Conservation (phyloP, 1,140 invertebrate species). For the Eumeta japonica region DNA sequence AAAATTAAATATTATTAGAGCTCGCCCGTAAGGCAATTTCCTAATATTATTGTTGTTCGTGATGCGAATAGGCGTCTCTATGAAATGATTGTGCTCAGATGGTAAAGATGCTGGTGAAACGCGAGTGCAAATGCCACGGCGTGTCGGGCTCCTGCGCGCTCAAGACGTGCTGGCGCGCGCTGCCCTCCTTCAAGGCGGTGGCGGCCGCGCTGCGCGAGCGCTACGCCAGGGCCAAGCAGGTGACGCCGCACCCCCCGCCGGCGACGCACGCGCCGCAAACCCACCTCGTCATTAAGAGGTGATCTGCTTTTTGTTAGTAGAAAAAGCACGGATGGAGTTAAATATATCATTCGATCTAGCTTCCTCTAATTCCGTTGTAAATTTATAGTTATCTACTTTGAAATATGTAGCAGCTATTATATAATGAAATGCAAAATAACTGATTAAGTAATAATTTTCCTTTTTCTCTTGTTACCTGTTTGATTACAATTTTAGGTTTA, state of each 20-base stretch:
- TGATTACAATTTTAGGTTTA: too few species aligned
- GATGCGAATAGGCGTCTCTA: neutral
- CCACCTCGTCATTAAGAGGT: constrained; percentile 54
- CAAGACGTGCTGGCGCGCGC: constrained; percentile 90
- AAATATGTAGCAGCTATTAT: too few species aligned
- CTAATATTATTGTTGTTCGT: too few species aligned
- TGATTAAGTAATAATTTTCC: too few species aligned
- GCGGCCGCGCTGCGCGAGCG: constrained; percentile 81
- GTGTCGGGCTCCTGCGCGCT: constrained; percentile 93
- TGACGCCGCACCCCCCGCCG: constrained; percentile 59
- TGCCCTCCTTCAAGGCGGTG: constrained; percentile 81
- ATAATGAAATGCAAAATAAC: too few species aligned
- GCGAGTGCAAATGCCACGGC: constrained; percentile 94
- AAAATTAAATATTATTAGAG: too few species aligned
- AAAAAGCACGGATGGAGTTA: constrained; percentile 9
- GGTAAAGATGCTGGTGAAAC: constrained; percentile 76
- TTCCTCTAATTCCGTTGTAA: too few species aligned
- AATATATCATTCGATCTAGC: constrained; percentile 11
- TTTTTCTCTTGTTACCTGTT: too few species aligned
- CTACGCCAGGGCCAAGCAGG: constrained; percentile 78
- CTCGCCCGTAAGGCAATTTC: too few species aligned
- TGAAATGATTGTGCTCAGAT: constrained; percentile 62
- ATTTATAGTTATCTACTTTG: too few species aligned
- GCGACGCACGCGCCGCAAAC: constrained; percentile 32
- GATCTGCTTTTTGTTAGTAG: constrained; percentile 6